Evolutionary conservation across 2,888 invertebrate genomes (phyloP).

Genomic region (Eupithecia abbreviata): DNA sequence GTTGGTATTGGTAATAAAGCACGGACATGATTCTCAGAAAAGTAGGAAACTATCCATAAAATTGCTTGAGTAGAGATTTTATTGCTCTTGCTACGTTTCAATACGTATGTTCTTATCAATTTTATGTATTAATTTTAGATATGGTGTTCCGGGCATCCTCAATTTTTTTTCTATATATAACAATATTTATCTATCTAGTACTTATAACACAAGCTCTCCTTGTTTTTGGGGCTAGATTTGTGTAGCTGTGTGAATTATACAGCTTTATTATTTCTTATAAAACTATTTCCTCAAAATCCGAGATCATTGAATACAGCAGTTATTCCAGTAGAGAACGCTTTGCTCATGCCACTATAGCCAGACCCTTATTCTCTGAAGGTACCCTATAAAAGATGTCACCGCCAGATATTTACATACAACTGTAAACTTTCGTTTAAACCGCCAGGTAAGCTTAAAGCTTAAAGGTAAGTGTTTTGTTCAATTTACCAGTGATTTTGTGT

Average conservation of each 20-base stretch:
- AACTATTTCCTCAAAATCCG: not conserved
- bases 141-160: too few relatives aligned
- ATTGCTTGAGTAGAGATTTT: conserved; percentile 1
- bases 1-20: conserved; percentile 18
- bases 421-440: conserved; percentile 40
- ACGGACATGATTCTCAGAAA: conserved; percentile 6
- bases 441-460: conserved; percentile 33
- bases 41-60: conserved; percentile 10
- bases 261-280: not conserved
- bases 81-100: conserved; percentile 1
- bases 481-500: not conserved
- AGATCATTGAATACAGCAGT: not conserved
- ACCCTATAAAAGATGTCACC: conserved; percentile 53
- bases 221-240: too few relatives aligned
- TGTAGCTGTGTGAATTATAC: too few relatives aligned
- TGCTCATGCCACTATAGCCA: conserved; percentile 39
- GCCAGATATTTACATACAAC: conserved; percentile 50
- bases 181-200: too few relatives aligned
- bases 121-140: not conserved
- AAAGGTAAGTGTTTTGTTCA: conserved; percentile 41
- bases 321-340: conserved; percentile 32
- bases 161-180: too few relatives aligned
- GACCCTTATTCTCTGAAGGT: conserved; percentile 29
- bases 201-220: too few relatives aligned
- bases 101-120: not conserved